Evolutionary conservation across 92 coral and sea anemone species (phyloP).

Genomic region (Zoanthus sociatus): DNA sequence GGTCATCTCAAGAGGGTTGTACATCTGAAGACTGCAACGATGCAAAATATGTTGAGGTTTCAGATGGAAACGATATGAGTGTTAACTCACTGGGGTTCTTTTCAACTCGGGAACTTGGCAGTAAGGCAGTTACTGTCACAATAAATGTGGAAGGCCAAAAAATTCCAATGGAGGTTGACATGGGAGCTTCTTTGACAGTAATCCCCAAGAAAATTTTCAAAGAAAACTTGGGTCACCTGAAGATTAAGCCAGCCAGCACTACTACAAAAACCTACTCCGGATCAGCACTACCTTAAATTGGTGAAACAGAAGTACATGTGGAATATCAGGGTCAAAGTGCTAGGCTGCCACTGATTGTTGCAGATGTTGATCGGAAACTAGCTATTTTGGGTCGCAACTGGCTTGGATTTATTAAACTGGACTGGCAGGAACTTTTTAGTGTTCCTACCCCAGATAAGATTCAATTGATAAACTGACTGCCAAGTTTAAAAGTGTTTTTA

Average conservation of each 20-base stretch:
- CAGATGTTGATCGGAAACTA: not conserved
- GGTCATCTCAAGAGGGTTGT: conserved; percentile 12
- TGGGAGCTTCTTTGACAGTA: not conserved
- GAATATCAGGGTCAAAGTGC: not conserved
- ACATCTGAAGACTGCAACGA: not conserved
- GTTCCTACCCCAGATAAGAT: not conserved
- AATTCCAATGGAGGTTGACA: not conserved
- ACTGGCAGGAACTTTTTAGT: not conserved
- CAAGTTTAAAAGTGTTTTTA: conserved; percentile 12
- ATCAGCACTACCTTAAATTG: not conserved
- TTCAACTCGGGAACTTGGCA: not conserved
- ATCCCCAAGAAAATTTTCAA: not conserved
- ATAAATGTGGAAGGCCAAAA: not conserved
- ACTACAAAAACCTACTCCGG: conserved; percentile 1
- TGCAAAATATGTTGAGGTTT: not conserved
- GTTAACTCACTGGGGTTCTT: not conserved
- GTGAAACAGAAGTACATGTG: not conserved
- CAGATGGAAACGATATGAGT: not conserved
- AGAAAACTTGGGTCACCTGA: not conserved
- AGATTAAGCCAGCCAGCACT: not conserved
- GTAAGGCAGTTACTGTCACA: not conserved
- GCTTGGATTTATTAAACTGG: not conserved
- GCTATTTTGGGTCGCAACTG: not conserved
- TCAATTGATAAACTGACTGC: not conserved
- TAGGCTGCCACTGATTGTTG: not conserved